phyloP scores from a whole-genome alignment of 53 echinoderm and acorn worm species.

The Luidia sarsii region DNA sequence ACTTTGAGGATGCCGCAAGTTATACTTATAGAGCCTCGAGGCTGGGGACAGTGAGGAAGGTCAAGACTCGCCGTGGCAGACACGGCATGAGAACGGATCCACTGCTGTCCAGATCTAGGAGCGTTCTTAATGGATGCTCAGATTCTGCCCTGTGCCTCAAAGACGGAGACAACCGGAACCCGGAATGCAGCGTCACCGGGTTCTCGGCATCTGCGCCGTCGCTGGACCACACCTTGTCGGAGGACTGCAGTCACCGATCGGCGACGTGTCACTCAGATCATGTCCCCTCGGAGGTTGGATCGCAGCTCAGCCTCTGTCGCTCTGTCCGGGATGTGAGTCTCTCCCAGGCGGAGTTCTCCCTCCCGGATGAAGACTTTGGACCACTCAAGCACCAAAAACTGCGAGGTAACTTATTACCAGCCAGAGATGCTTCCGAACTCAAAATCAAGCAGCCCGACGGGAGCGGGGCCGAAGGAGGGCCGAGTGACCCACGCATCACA shows the following conservation, averaged over 20 bases:
- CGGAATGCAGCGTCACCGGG: not conserved
- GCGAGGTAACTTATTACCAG: not conserved
- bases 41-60: not conserved
- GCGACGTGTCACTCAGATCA: no score
- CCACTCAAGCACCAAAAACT: constrained; percentile 45
- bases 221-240: not conserved
- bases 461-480: no score
- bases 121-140: no score
- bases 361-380: constrained; percentile 61
- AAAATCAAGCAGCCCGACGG: no score
- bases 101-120: not conserved
- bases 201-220: not conserved
- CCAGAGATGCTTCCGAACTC: not conserved
- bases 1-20: no score
- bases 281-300: no score
- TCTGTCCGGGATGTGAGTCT: not conserved
- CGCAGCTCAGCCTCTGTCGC: no score
- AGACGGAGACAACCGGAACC: not conserved
- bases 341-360: constrained; percentile 29
- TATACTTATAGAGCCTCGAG: no score
- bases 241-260: no score
- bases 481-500: no score
- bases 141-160: not conserved
- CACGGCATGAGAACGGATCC: not conserved
- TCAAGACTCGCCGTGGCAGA: not conserved